phyloP scores from a whole-genome alignment of 2,113 vertebrate genomes.

The Orycteropus afer region DNA sequence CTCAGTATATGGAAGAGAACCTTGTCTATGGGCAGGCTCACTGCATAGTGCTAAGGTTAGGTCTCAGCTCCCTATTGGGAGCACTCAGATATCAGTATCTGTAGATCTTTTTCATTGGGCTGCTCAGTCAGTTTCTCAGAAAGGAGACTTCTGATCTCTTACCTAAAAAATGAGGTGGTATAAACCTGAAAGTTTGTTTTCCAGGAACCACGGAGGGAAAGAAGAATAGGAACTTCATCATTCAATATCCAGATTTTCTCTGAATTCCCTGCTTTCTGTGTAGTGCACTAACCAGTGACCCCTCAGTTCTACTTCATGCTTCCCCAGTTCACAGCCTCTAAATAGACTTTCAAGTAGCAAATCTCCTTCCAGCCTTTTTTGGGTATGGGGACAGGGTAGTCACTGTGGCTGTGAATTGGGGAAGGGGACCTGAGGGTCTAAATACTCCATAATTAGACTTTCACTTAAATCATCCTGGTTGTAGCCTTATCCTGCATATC shows the following conservation, averaged over 20 bases:
- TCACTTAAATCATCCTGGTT: neutral
- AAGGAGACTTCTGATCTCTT: neutral
- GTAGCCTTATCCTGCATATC: neutral
- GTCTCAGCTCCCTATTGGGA: neutral
- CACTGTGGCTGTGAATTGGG: too few relatives aligned
- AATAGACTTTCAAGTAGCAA: neutral
- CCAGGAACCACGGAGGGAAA: neutral
- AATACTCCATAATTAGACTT: neutral
- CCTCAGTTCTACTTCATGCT: neutral
- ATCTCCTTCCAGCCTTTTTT: neutral
- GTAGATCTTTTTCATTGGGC: neutral
- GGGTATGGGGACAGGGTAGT: neutral
- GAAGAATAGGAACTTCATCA: neutral
- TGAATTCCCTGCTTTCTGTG: neutral
- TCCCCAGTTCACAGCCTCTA: neutral
- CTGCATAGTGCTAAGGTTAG: too few relatives aligned
- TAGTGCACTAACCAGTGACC: neutral
- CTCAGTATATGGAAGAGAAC: neutral
- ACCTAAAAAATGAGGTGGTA: neutral
- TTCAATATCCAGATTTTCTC: neutral
- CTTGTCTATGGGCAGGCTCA: neutral
- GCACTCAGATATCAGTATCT: neutral
- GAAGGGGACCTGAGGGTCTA: neutral
- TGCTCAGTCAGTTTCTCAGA: too few relatives aligned
- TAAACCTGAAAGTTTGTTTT: neutral